A percentile compares a stretch with the other conserved stretches of the same genome.
Evolutionary conservation across 92 coral and sea anemone genomes (phyloP).

Genomic region (Chrysogorgia sp.): DNA sequence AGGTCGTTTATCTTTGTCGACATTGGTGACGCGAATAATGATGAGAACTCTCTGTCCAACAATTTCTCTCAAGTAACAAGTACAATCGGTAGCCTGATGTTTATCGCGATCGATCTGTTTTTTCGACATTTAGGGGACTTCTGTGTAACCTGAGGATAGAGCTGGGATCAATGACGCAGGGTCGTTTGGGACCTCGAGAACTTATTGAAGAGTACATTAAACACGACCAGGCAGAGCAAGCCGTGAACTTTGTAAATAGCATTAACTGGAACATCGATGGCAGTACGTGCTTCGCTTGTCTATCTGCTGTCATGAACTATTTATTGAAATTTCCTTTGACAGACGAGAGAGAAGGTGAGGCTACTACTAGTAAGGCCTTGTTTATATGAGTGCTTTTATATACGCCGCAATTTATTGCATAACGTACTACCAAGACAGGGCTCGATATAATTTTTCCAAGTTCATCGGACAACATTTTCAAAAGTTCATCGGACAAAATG

Average conservation of each 20-base stretch:
- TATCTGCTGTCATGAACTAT: slow-evolving; percentile 81
- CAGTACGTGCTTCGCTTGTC: slow-evolving; percentile 82
- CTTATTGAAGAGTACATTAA: slow-evolving; percentile 84
- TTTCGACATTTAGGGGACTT: slow-evolving; percentile 66
- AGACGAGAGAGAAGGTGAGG: slow-evolving; percentile 79
- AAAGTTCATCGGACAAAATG: no score
- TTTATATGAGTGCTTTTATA: background rate
- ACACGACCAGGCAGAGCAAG: slow-evolving; percentile 94
- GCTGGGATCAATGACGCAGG: slow-evolving; percentile 83
- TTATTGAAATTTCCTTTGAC: slow-evolving; percentile 83
- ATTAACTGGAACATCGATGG: slow-evolving; percentile 99
- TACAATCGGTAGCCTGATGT: no score
- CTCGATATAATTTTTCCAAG: no score
- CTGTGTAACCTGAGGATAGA: slow-evolving; percentile 86
- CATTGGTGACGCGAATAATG: no score
- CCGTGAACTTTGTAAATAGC: slow-evolving; percentile 93
- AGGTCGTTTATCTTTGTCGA: no score
- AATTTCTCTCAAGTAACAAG: no score
- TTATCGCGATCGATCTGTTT: no score
- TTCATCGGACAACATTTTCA: no score
- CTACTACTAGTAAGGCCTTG: background rate
- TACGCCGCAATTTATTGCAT: background rate
- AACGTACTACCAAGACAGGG: no score
- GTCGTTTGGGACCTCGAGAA: slow-evolving; percentile 83
- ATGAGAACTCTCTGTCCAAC: no score